These are phyloP conservation scores for Morpho helenor DNA, from an alignment of 2,888 invertebrate genomes.

Conservation along the genomic window DNA sequence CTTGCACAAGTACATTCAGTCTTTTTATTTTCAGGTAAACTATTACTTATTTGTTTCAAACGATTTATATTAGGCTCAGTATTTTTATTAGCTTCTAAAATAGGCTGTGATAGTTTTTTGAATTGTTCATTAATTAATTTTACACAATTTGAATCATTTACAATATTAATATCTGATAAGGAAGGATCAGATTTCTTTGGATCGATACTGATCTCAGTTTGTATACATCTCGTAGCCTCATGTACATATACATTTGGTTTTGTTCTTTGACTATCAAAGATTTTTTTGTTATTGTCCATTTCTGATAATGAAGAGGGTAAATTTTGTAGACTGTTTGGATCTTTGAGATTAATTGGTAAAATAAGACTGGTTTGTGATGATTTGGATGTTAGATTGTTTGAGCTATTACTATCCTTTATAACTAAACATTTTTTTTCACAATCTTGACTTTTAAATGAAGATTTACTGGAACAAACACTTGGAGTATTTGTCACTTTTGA, in stretches of 20 bases:
- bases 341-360: constrained; percentile 38
- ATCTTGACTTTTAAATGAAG: constrained; percentile 21
- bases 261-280: background rate
- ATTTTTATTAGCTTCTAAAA: constrained; percentile 15
- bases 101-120: constrained; percentile 31
- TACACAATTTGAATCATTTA: constrained; percentile 45
- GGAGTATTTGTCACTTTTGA: constrained; percentile 19
- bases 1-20: constrained; percentile 2
- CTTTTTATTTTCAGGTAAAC: constrained; percentile 8
- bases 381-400: constrained; percentile 36
- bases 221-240: constrained; percentile 56
- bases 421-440: constrained; percentile 24
- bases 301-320: constrained; percentile 29
- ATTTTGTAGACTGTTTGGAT: constrained; percentile 32
- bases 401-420: constrained; percentile 21
- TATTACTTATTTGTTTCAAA: constrained; percentile 7
- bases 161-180: constrained; percentile 55
- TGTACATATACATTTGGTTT: constrained; percentile 20
- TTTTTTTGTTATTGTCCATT: background rate
- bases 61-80: constrained; percentile 11
- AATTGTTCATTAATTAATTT: constrained; percentile 45
- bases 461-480: constrained; percentile 18
- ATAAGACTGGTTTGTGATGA: constrained; percentile 56
- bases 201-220: constrained; percentile 68
- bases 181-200: constrained; percentile 63